Base-by-base conservation (phyloP, 2,113 vertebrate genomes). In the Megaceryle torquata region DNA sequence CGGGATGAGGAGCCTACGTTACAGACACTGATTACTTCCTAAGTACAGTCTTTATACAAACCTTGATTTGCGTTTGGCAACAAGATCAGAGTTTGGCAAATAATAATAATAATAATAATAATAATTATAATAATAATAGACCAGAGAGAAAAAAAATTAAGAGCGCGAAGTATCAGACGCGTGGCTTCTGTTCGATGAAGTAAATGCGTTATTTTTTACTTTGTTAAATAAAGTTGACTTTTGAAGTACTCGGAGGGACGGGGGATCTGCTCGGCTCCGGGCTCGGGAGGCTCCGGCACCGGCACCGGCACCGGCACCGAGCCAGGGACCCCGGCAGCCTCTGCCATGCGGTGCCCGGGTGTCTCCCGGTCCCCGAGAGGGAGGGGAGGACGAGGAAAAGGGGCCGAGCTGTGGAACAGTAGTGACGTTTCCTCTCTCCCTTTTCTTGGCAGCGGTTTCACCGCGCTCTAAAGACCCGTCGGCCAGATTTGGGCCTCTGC, bases 51-150 rank as follows among this genome's bases (percentile, higher is more conserved):
- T 21, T 56, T n/a, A 72, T 35, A 78, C 56, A 82, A 69, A 91
- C 82, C 93, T 63, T 19, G 80, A 65, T 43, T 85, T 3, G 92
- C 9, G 12, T 91, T 96, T 93, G 97, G 97, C 97, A 88, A 95
- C 14, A 33, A 82, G 88, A 90, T 57, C 76, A 24, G 94, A 94
- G 44, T 56, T 93, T 96, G 91, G 84, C 72, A 97, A 95, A 72
- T 41, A 20, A 87, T n/a, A 31, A 81, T 26, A 21, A 72, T 19
- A 21, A 72, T 19, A 33, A 69, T 41, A 22, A 72, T 29, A 28
- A 78, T 50, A 15, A 78, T 37, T 43, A 80, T n/a, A 12, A 51
- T n/a, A 28, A 65, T 26, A 54, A 86, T 28, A 54, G 60, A 76
- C 26, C 75, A 67, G 86, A 83, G 81, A 82, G 67, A 16, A 43